Conservation (phyloP, 2,888 invertebrate species). For the Ctenicera cuprea region DNA sequence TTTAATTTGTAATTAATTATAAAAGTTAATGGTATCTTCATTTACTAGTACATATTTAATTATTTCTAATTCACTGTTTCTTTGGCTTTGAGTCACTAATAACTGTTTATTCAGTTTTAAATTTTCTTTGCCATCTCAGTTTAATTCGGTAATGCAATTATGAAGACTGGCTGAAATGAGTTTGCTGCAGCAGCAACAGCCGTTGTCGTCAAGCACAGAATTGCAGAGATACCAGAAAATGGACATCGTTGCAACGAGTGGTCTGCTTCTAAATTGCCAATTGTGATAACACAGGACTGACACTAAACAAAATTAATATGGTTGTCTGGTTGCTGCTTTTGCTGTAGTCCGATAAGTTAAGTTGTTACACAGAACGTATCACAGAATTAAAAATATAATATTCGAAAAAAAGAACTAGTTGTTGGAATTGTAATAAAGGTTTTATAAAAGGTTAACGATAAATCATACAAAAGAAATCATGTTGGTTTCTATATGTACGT, state of each 20-base stretch:
- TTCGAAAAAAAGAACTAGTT: background rate
- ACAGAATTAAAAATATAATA: background rate
- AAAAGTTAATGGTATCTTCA: too few species aligned
- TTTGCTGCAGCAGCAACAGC: conserved; percentile 19
- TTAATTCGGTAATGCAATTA: conserved; percentile 30
- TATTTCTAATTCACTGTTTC: too few species aligned
- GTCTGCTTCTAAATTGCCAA: conserved; percentile 46
- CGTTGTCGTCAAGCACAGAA: conserved; percentile 43
- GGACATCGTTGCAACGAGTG: conserved; percentile 49
- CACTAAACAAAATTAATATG: conserved; percentile 37
- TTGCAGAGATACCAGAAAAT: conserved; percentile 49
- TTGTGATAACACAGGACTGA: conserved; percentile 39
- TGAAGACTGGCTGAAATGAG: conserved; percentile 33
- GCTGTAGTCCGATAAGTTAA: conserved; percentile 10
- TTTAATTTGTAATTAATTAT: too few species aligned
- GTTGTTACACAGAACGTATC: background rate
- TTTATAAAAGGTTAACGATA: too few species aligned
- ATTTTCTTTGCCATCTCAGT: background rate
- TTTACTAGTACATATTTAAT: too few species aligned
- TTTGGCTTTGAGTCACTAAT: too few species aligned
- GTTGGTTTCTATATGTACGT: too few species aligned
- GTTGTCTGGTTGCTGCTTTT: conserved; percentile 20
- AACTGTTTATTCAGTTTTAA: background rate
- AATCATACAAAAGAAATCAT: too few species aligned
- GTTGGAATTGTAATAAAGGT: too few species aligned